Conservation (phyloP, 2,888 invertebrate species). For the Rapana venosa region DNA sequence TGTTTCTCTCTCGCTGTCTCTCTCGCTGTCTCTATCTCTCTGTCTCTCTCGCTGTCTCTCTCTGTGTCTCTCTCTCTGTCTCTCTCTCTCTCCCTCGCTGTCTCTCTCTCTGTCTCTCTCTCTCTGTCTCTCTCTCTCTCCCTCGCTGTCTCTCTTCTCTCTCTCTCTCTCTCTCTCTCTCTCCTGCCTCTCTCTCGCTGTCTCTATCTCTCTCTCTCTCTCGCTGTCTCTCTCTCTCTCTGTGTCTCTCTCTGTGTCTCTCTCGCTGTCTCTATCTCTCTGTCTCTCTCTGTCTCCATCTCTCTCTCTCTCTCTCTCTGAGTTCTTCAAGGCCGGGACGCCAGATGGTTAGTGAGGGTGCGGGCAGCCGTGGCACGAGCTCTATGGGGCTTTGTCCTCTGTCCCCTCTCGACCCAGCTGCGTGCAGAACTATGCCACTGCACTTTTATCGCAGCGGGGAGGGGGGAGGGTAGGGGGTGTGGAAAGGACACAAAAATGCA, state of each 20-base stretch:
- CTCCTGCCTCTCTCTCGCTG: not conserved
- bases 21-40: not conserved
- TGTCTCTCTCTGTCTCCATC: no score
- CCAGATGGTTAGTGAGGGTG: no score
- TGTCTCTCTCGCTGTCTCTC: not conserved
- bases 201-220: not conserved
- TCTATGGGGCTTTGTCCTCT: no score
- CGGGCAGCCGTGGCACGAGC: no score
- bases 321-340: no score
- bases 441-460: no score
- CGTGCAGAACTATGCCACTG: no score
- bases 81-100: not conserved
- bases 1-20: not conserved
- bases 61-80: not conserved
- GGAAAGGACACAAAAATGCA: no score
- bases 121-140: not conserved
- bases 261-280: no score
- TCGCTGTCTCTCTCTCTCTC: slow-evolving; percentile 6
- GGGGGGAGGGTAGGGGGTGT: no score
- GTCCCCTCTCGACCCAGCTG: no score
- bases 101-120: not conserved
- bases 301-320: slow-evolving; percentile 17
- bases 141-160: not conserved
- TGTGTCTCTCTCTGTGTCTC: not conserved
- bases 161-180: not conserved